These are phyloP conservation scores for Macropus fuliginosus DNA, from an alignment of 2,797 vertebrate genomes.

Conservation along the genomic window DNA sequence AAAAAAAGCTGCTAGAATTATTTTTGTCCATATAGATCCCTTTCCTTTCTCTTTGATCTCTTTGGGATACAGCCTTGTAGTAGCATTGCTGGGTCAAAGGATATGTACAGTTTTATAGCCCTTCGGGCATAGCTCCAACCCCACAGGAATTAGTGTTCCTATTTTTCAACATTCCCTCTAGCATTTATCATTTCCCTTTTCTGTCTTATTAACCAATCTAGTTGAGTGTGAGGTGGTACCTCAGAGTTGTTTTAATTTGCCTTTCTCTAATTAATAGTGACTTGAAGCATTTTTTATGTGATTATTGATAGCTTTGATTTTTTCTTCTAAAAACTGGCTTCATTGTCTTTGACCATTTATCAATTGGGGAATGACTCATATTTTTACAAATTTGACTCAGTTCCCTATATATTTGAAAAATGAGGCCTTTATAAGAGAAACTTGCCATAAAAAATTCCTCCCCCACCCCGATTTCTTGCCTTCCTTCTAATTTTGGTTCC, in stretches of 20 bases:
- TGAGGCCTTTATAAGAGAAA: neutral
- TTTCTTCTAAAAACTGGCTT: neutral
- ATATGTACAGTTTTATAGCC: neutral
- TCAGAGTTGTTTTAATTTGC: neutral
- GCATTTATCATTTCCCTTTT: neutral
- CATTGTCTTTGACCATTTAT: neutral
- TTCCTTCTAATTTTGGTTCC: neutral
- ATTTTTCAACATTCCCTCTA: neutral
- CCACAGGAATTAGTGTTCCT: neutral
- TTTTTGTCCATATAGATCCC: neutral
- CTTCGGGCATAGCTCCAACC: neutral
- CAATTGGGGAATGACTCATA: neutral
- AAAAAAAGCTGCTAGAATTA: neutral
- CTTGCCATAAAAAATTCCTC: neutral
- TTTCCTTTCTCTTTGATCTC: neutral
- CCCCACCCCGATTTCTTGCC: neutral
- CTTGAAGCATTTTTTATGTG: neutral
- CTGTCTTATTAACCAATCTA: neutral
- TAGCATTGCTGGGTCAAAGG: neutral
- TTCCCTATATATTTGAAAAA: neutral
- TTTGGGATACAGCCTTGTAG: neutral
- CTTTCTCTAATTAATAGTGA: neutral
- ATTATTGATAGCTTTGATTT: neutral
- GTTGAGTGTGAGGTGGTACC: neutral
- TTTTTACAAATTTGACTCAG: neutral